phyloP scores from a whole-genome alignment of 2,113 vertebrate genomes.

The Arvicanthis niloticus region DNA sequence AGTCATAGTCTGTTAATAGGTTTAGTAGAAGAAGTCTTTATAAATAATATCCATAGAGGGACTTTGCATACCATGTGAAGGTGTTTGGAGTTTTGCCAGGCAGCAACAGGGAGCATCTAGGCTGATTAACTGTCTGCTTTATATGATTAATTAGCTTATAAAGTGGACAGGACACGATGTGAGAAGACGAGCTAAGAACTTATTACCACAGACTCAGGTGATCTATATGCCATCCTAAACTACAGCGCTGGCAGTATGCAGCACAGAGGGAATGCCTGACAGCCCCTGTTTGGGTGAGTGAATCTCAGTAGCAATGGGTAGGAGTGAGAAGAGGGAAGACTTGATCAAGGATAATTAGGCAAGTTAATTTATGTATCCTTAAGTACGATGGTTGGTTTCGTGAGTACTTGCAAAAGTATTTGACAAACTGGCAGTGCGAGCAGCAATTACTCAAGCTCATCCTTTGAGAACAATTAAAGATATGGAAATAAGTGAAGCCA shows the following conservation, averaged over 20 bases:
- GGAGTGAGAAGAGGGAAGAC: neutral
- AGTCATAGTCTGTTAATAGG: neutral
- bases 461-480: conserved; percentile 50
- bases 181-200: conserved; percentile 55
- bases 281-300: neutral
- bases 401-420: conserved; percentile 25
- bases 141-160: conserved; percentile 69
- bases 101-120: conserved; percentile 41
- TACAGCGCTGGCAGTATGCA: neutral
- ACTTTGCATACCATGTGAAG: conserved; percentile 34
- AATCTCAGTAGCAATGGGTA: neutral
- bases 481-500: neutral
- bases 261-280: neutral
- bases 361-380: conserved; percentile 52
- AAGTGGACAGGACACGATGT: conserved; percentile 54
- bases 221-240: conserved; percentile 18
- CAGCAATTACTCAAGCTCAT: neutral
- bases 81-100: conserved; percentile 66
- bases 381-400: neutral
- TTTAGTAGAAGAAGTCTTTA: conserved; percentile 39
- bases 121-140: conserved; percentile 70
- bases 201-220: conserved; percentile 50
- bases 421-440: neutral
- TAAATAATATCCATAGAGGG: neutral
- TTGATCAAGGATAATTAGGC: conserved; percentile 34